Percentiles rank a stretch among this genome's conserved stretches.
phyloP scores from a whole-genome alignment of 1,140 invertebrate genomes.

The Atta texana region DNA sequence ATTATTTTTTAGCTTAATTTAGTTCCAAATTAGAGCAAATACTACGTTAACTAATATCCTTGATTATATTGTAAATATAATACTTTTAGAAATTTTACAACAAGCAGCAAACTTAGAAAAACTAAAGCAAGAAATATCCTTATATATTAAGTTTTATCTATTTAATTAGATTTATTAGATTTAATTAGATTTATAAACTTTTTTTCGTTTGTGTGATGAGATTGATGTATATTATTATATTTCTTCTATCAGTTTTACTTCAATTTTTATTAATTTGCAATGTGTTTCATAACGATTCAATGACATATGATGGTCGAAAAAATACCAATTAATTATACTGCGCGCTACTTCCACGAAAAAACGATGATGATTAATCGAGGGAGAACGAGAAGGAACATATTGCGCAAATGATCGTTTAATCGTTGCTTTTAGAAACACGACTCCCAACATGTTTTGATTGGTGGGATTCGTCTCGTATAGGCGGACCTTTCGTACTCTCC shows the following conservation, averaged over 20 bases:
- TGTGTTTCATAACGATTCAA: background rate
- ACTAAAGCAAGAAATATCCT: background rate
- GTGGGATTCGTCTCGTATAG: slow-evolving; percentile 75
- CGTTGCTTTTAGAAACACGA: slow-evolving; percentile 66
- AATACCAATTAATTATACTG: background rate
- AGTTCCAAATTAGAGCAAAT: background rate
- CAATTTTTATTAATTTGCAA: background rate
- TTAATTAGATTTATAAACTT: background rate
- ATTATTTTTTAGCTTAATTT: background rate
- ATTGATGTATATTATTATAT: background rate
- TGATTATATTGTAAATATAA: background rate
- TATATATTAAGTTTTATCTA: background rate
- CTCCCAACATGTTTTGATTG: slow-evolving; percentile 76
- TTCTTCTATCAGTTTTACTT: background rate
- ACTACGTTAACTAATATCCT: background rate
- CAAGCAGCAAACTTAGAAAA: background rate
- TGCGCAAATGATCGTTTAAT: slow-evolving; percentile 67
- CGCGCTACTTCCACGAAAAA: background rate
- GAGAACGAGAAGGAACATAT: slow-evolving; percentile 10
- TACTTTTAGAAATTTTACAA: background rate
- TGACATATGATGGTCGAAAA: background rate
- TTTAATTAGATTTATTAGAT: background rate
- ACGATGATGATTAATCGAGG: slow-evolving; percentile 15
- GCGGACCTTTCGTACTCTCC: slow-evolving; percentile 79
- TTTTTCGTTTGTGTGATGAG: background rate